Evolutionary conservation across 2,888 invertebrate species (phyloP).

Genomic region (Heliconius ismenius): DNA sequence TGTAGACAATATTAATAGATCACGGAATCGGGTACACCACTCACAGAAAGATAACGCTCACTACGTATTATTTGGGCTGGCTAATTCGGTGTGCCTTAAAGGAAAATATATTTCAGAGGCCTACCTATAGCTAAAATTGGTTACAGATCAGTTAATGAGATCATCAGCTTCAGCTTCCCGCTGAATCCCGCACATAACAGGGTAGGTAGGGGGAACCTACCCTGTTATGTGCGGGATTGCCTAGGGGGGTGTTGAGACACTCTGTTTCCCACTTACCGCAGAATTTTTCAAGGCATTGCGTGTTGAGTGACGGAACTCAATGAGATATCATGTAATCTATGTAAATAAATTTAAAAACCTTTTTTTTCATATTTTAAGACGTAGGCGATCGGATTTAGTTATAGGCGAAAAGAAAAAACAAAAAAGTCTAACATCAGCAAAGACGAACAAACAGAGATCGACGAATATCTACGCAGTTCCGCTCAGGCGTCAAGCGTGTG

Average conservation of each 20-base stretch:
- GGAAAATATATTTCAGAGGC: background rate
- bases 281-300: no score
- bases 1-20: conserved; percentile 25
- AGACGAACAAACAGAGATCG: background rate
- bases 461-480: conserved; percentile 24
- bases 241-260: no score
- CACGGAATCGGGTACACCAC: conserved; percentile 7
- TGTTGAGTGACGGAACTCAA: no score
- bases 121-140: no score
- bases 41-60: conserved; percentile 23
- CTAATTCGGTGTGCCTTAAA: background rate
- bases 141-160: no score
- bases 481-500: background rate
- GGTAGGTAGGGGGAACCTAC: no score
- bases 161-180: no score
- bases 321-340: background rate
- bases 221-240: no score
- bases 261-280: no score
- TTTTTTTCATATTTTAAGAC: background rate
- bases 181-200: no score
- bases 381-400: background rate
- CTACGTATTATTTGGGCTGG: background rate
- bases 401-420: background rate
- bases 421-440: background rate
- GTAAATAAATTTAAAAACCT: no score